Base-by-base conservation (phyloP, 2,113 vertebrate genomes). In the Eclectus roratus region DNA sequence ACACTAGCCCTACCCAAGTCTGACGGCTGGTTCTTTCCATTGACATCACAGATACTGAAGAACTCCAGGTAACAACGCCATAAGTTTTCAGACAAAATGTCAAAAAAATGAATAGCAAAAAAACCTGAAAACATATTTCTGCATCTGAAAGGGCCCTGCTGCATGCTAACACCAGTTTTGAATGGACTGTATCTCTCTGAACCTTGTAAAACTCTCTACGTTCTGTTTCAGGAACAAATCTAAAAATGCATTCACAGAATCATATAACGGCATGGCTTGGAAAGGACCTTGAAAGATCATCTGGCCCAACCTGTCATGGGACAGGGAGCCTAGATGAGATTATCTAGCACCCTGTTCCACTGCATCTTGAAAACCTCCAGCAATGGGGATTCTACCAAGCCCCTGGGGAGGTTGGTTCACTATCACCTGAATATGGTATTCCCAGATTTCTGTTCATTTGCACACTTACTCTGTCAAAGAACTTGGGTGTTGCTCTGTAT, bases 351-450 rank as follows among this genome's bases (percentile, higher is more conserved):
- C 8, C 10, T 77, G 20, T 44, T 7, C 0, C 0, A 78, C 4
- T 3, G 1, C n/a, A 63, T 23, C 61, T 53, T 49, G 28, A 71
- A 87, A 84, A 65, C 6, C 8, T 35, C n/a, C 31, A 92, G 27
- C 1, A 1, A 53, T 3, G 4, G 23, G 31, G 24, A 79, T 53
- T 76, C 37, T 71, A 53, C 8, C 24, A 41, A 0, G 1, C 29
- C 13, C 55, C 46, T 61, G 13, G 10, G 25, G 18, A 77, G 17
- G 13, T 4, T 47, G 23, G 37, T 31, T 31, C 46, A 71, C 49
- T 69, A 50, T 14, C 15, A 69, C 7, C 23, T 35, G 25, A 44
- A 41, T 29, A 63, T 9, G 89, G 65, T 58, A 91, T 27, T 46
- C 13, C 11, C 21, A 77, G 10, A 80, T 56, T 81, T 72, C 70